Percentiles rank a stretch among this genome's conserved stretches.
phyloP scores from a whole-genome alignment of 2,113 vertebrate species.

The Potamarius usumacintae region DNA sequence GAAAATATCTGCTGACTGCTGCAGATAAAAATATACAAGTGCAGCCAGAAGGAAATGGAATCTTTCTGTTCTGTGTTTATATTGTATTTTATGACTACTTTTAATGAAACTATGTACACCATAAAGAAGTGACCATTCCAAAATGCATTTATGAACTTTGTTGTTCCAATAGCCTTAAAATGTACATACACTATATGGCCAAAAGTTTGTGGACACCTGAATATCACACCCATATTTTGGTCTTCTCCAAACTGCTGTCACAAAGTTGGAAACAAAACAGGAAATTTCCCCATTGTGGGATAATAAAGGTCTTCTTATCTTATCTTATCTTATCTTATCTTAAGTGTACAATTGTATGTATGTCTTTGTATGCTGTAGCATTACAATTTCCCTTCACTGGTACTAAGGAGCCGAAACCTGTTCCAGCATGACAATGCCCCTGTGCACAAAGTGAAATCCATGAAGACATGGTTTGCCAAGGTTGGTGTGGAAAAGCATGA shows the following conservation, averaged over 20 bases:
- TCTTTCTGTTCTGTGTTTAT: conserved; percentile 12
- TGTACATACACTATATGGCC: not conserved
- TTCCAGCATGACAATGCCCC: not conserved
- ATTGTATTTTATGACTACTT: conserved; percentile 20
- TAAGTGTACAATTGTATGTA: not conserved
- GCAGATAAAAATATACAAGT: not conserved
- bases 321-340: too few species aligned
- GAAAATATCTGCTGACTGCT: conserved; percentile 20
- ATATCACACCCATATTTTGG: not conserved
- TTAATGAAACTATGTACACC: conserved; percentile 23
- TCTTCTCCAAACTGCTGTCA: not conserved
- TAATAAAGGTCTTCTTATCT: too few species aligned
- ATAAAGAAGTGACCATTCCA: conserved; percentile 7
- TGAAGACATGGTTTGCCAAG: not conserved
- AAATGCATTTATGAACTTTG: not conserved
- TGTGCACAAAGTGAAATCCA: not conserved
- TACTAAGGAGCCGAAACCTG: not conserved
- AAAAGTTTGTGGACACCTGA: not conserved
- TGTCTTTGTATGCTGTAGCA: not conserved
- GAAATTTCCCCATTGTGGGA: too few species aligned
- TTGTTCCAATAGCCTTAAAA: not conserved
- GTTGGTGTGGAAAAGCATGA: not conserved
- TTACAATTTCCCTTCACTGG: not conserved
- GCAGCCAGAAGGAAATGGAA: not conserved
- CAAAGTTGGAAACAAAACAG: not conserved